Base-by-base conservation (phyloP, 2,113 vertebrate species). In the Antechinus flavipes region DNA sequence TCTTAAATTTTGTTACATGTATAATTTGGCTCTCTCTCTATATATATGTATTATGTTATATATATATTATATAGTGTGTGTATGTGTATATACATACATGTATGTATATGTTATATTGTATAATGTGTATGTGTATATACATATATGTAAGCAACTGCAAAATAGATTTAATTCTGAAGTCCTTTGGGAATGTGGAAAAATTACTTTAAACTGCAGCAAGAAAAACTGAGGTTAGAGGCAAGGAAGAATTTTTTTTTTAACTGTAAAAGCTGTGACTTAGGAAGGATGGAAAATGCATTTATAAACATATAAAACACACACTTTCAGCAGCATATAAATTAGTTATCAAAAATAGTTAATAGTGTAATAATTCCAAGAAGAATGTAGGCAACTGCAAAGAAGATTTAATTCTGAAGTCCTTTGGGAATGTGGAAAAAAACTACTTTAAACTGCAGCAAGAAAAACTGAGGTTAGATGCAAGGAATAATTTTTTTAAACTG, bases 191-290 rank as follows among this genome's bases (percentile, higher is more conserved):
- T 61, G 0, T 25, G n/a, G 47, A 35, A 49, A 76, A 61, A 54
- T 58, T 10, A 22, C 27, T 50, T 47, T 35, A 61, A 94, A 50
- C 68, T 92, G 93, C 91, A 42, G 61, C 26, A 91, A 53, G 9
- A 90, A 25, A 16, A 8, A 2, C 42, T 54, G 9, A 95, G n/a
- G 68, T 25, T 49, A 42, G 8, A 14, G 24, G 11, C 2, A 42
- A 42, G 68, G 47, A 90, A 47, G 90, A 42, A 47, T 54, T 47
- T 54, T 47, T 47, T 49, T 89, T 95, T 90, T 50, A 46, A 92
- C 19, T 42, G 52, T 19, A 84, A 58, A 30, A 96, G 47, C 61
- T 93, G 91, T 94, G 27, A 76, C 30, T 50, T 61, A 93, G 84
- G 30, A 94, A 42, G 30, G 91, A 50, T 91, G 89, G 55, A 25